Evolutionary conservation across 2,113 vertebrate genomes (phyloP).

Genomic region (Pseudois nayaur): DNA sequence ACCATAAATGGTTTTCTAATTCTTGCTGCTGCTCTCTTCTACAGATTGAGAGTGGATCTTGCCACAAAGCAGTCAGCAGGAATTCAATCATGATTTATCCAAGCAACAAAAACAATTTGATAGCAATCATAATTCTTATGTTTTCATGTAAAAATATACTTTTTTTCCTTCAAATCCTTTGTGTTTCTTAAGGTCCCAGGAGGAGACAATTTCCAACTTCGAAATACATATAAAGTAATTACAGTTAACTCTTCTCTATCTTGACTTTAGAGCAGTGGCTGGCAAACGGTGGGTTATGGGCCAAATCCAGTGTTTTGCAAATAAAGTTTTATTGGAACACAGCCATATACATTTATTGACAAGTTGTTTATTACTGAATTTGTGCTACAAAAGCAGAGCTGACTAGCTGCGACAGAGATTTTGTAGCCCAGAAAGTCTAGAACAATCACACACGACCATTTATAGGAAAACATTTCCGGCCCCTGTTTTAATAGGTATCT

Average conservation of each 20-base stretch:
- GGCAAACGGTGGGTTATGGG: not conserved
- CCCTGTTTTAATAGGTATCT: not conserved
- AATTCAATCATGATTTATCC: constrained; percentile 20
- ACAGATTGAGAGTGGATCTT: not conserved
- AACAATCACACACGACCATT: not conserved
- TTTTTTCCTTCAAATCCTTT: not conserved
- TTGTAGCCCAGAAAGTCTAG: not conserved
- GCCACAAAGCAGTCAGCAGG: not conserved
- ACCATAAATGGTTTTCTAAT: constrained; percentile 21
- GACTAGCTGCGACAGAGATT: not conserved
- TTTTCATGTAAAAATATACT: not conserved
- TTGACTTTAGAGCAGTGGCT: not conserved
- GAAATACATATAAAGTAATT: not conserved
- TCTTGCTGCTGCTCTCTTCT: not conserved
- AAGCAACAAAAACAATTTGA: constrained; percentile 27
- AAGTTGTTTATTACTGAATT: not conserved
- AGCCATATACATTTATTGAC: not conserved
- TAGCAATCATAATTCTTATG: not conserved
- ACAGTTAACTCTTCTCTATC: not conserved
- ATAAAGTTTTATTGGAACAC: constrained; percentile 16
- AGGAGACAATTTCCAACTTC: not conserved
- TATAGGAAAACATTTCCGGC: not conserved
- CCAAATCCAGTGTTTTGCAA: constrained; percentile 18
- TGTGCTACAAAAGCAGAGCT: not conserved
- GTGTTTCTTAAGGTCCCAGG: not conserved